Evolutionary conservation across 2,888 invertebrate genomes (phyloP).

Genomic region (Yponomeuta plumbellus): DNA sequence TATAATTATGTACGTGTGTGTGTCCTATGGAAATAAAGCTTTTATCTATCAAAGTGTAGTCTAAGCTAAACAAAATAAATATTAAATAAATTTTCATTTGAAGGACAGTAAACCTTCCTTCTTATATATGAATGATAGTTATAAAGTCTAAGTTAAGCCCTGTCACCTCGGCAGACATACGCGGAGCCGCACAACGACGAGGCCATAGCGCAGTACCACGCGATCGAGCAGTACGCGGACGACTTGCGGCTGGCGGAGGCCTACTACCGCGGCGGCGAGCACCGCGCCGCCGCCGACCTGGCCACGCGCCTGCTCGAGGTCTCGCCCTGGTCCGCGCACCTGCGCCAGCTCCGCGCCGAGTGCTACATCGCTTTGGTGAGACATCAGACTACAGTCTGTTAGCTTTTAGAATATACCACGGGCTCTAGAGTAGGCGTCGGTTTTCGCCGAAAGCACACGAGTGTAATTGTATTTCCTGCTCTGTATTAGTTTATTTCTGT

Average conservation of each 20-base stretch:
- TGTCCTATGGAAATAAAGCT: no score
- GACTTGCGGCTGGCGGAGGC: constrained; percentile 75
- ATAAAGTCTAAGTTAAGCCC: not conserved
- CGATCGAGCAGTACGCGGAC: constrained; percentile 81
- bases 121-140: no score
- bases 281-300: constrained; percentile 70
- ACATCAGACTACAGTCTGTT: not conserved
- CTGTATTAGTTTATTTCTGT: no score
- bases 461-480: no score
- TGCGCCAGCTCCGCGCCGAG: constrained; percentile 91
- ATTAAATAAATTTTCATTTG: no score
- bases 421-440: no score
- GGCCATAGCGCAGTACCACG: constrained; percentile 81
- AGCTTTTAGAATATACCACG: no score
- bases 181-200: constrained; percentile 86
- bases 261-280: constrained; percentile 71
- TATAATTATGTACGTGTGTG: no score
- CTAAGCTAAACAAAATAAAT: no score
- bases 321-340: constrained; percentile 91
- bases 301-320: constrained; percentile 83
- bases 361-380: constrained; percentile 82
- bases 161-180: constrained; percentile 39
- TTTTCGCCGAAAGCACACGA: no score
- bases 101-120: no score
- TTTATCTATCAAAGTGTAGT: no score